Evolutionary conservation across 2,113 vertebrate genomes (phyloP), one percentile per base, ranked within the genome.

Genomic region (Sapajus apella): DNA sequence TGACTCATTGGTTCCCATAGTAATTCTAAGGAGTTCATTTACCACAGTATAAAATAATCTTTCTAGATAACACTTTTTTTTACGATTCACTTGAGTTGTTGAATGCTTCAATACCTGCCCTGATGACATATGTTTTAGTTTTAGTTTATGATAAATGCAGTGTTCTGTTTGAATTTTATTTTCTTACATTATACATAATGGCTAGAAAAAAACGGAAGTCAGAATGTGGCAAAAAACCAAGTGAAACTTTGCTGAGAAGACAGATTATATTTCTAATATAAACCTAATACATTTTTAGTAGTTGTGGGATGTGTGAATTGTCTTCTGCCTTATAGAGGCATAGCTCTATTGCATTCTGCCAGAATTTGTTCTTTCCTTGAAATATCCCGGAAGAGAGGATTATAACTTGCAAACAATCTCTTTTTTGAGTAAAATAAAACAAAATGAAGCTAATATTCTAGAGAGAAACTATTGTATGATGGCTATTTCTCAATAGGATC

Each of bases 281-380:
- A 98, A 91, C 40, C 61, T 68, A 73, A 87, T 90, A 45, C 80
- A 95, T 92, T 97, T 97, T 97, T 95, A 93, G 93, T 96, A 92
- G 45, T 86, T 96, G 95, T 97, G 84, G 95, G 75, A 97, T 95
- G 89, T 87, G 83, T 90, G 91, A 97, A 90, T 97, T 90, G 50
- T 68, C 84, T 90, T 87, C 30, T 85, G 50, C 70, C 72, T 88
- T 95, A 91, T 93, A 95, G 87, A 97, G 64, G 50, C 91, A 97
- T 16, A 97, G 64, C 73, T 91, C 93, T 86, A 93, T 94, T 93
- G 55, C 70, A 86, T 77, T 83, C 70, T 92, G 72, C 80, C 76
- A 92, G 56, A 85, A 90, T 95, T 87, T 95, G 43, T 72, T 86
- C 75, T 88, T 97, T 97, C 93, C 93, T 96, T 0, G 58, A 97